A percentile compares a stretch with the other conserved stretches of the same genome.
Conservation (phyloP, 1,140 invertebrate genomes). For the Saccostrea glomerata region DNA sequence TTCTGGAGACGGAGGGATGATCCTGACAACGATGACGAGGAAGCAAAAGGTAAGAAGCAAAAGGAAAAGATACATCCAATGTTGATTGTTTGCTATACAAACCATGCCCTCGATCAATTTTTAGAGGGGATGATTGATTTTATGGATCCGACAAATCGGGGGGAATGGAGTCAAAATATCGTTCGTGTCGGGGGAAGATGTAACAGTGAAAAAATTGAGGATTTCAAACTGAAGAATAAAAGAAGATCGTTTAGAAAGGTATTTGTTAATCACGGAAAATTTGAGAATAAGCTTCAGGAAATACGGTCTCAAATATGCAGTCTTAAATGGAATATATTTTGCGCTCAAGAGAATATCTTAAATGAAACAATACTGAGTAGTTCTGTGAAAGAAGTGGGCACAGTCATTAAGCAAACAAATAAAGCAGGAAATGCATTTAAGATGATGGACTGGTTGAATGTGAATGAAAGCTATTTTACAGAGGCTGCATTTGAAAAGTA, state of each 20-base stretch:
- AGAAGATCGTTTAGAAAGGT: slow-evolving; percentile 62
- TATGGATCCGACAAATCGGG: slow-evolving; percentile 47
- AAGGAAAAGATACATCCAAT: slow-evolving; percentile 80
- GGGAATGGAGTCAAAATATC: slow-evolving; percentile 73
- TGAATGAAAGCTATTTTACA: background rate
- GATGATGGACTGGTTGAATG: background rate
- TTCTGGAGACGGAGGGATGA: slow-evolving; percentile 56
- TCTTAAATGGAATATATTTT: slow-evolving; percentile 47
- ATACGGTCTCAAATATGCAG: slow-evolving; percentile 30
- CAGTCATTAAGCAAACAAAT: background rate
- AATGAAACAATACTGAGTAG: slow-evolving; percentile 53
- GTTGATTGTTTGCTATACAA: slow-evolving; percentile 90
- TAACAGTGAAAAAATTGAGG: slow-evolving; percentile 77
- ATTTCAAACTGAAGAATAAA: slow-evolving; percentile 54
- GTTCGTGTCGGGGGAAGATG: slow-evolving; percentile 87
- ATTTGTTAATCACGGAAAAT: background rate
- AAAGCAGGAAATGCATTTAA: background rate
- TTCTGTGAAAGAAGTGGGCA: slow-evolving; percentile 47
- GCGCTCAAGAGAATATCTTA: slow-evolving; percentile 51
- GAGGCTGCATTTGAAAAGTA: slow-evolving; percentile 24
- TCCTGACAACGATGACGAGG: background rate
- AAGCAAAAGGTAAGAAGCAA: background rate
- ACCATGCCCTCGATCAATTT: slow-evolving; percentile 93
- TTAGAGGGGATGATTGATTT: slow-evolving; percentile 82
- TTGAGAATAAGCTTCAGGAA: background rate